Evolutionary conservation across 2,888 invertebrate genomes (phyloP).

Genomic region (Drosophila prolongata): DNA sequence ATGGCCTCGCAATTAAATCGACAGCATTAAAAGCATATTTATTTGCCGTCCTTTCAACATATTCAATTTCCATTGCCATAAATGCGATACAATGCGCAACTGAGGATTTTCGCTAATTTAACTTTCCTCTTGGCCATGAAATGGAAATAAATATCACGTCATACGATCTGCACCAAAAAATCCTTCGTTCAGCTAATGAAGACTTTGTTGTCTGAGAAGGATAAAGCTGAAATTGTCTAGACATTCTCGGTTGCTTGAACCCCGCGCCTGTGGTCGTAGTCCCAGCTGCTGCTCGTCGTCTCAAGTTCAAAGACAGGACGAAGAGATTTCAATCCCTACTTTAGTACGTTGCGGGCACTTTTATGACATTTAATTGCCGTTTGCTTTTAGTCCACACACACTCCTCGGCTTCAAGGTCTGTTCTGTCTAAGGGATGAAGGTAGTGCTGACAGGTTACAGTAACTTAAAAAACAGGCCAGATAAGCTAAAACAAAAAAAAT

Average conservation of each 20-base stretch:
- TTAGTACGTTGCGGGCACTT: constrained; percentile 25
- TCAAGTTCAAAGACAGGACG: constrained; percentile 29
- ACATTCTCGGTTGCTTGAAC: constrained; percentile 44
- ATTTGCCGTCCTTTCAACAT: not conserved
- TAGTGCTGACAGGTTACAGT: no score
- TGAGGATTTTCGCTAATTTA: constrained; percentile 20
- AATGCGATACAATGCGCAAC: constrained; percentile 6
- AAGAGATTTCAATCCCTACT: constrained; percentile 33
- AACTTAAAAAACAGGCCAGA: no score
- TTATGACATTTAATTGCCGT: constrained; percentile 45
- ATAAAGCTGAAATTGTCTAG: constrained; percentile 42
- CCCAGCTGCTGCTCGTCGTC: constrained; percentile 34
- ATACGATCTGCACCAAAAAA: constrained; percentile 42
- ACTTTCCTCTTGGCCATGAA: constrained; percentile 37
- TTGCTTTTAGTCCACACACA: constrained; percentile 27
- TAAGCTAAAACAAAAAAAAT: no score
- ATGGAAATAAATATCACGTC: constrained; percentile 47
- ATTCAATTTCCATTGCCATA: constrained; percentile 3
- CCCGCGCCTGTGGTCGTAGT: constrained; percentile 26
- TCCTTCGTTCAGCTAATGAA: constrained; percentile 27
- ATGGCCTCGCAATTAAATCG: not conserved
- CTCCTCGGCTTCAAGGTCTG: not conserved
- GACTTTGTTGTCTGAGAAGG: constrained; percentile 51
- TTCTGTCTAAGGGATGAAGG: not conserved
- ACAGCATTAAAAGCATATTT: not conserved